Base-by-base conservation (phyloP, 2,113 vertebrate genomes). In the Coptodon bakossiorum region DNA sequence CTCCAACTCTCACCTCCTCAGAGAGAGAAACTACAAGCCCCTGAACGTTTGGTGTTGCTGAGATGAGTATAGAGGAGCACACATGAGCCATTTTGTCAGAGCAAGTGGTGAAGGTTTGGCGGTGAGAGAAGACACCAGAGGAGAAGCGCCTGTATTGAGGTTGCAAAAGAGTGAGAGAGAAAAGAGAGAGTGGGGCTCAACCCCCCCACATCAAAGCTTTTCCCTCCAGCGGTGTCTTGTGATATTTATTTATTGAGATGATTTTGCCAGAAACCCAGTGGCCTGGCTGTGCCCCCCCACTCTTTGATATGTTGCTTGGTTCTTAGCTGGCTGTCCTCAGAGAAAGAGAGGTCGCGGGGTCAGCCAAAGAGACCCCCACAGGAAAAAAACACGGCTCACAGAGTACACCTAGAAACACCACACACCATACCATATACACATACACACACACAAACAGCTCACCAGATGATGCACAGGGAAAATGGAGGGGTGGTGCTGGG, bases 171-270 rank as follows among this genome's bases (percentile, higher is more conserved):
- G 86, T 90, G 92, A 91, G 93, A 88, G 85, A 91, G 89, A 91
- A 95, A 78, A 95, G 90, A 95, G 90, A 93, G 90, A 94, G 89
- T 89, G 90, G 95, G 94, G 93, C 92, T 91, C 90, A 92, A 92
- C 94, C 93, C 94, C 94, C 92, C 68, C 92, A 94, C 95, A 94
- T 96, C 95, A 96, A 96, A 96, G 95, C 93, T 66, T 82, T 94
- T 61, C 95, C 96, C 94, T 94, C 90, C 93, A 95, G 95, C 95
- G 79, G 82, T 94, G 89, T 95, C 95, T 96, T 96, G 93, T 95
- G 95, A 96, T 96, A 96, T 96, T 96, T 96, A 96, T 96, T 96
- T 96, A 96, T 96, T 96, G 94, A 95, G 95, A 96, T 96, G 95
- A 96, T 96, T 96, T 95, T 94, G 96, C 96, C 94, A 95, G 96